phyloP scores from a whole-genome alignment of 2,888 invertebrate species.

The Pseudococcus jackbeardsleyi region DNA sequence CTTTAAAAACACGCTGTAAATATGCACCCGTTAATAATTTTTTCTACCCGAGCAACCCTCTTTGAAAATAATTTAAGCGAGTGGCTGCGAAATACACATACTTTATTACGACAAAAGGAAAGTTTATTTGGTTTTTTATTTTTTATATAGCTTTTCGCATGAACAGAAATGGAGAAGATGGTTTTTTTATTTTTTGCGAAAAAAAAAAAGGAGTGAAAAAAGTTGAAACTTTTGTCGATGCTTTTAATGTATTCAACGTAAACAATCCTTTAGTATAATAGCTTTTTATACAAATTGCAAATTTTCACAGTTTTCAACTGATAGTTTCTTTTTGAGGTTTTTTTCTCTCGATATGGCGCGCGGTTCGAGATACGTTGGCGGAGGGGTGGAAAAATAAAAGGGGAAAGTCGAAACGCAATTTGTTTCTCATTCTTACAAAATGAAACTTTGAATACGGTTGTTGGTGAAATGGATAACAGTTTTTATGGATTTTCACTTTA shows the following conservation, averaged over 20 bases:
- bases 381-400: background rate
- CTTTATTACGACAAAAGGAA: slow-evolving; percentile 25
- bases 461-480: slow-evolving; percentile 29
- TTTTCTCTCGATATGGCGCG: slow-evolving; percentile 9
- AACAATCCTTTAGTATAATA: slow-evolving; percentile 48
- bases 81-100: slow-evolving; percentile 28
- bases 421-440: slow-evolving; percentile 37
- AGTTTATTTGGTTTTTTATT: slow-evolving; percentile 45
- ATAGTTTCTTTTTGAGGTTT: slow-evolving; percentile 37
- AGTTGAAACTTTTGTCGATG: slow-evolving; percentile 47
- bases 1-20: background rate
- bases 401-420: slow-evolving; percentile 29
- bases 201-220: slow-evolving; percentile 4
- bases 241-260: slow-evolving; percentile 43
- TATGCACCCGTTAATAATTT: slow-evolving; percentile 4
- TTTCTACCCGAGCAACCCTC: background rate
- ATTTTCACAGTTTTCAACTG: slow-evolving; percentile 41
- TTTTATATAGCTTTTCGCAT: slow-evolving; percentile 38
- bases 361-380: background rate
- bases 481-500: slow-evolving; percentile 33
- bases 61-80: slow-evolving; percentile 43
- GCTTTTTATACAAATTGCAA: slow-evolving; percentile 48
- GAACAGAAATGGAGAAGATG: slow-evolving; percentile 40
- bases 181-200: background rate
- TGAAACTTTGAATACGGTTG: slow-evolving; percentile 37